A percentile compares a stretch with the other conserved stretches of the same genome.
Evolutionary conservation across 2,113 vertebrate genomes (phyloP).

Genomic region (Pluvianellus socialis): DNA sequence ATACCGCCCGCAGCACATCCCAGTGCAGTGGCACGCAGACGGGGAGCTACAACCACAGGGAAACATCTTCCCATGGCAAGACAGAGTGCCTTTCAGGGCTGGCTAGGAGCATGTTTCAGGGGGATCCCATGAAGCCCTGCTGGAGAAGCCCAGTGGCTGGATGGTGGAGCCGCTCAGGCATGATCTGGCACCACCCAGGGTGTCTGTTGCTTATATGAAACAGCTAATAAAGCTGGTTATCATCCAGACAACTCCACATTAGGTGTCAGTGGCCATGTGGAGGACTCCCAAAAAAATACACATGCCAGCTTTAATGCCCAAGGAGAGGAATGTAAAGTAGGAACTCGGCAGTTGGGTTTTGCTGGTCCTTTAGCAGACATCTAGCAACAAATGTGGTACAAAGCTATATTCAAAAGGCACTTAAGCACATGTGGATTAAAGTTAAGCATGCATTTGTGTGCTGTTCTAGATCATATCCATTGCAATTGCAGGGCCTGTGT

Average conservation of each 20-base stretch:
- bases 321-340: not conserved
- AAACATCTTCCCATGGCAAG: fast-evolving
- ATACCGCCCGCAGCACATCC: not conserved
- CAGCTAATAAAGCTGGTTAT: constrained; percentile 33
- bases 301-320: not conserved
- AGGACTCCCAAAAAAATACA: not conserved
- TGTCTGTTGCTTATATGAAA: not conserved
- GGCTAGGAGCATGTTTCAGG: not conserved
- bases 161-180: not conserved
- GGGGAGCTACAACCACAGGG: not conserved
- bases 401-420: constrained; percentile 7
- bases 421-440: constrained; percentile 28
- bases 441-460: constrained; percentile 1
- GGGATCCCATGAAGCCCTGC: not conserved
- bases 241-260: not conserved
- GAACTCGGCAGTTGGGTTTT: not conserved
- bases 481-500: not conserved
- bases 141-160: not conserved
- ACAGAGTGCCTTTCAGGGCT: not conserved
- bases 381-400: not conserved
- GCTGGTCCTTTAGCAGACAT: not conserved
- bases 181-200: not conserved
- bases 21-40: fast-evolving
- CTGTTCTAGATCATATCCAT: not conserved
- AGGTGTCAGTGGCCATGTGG: constrained; percentile 19